Evolutionary conservation across 2,113 vertebrate species (phyloP).

Genomic region (Hippocampus mohnikei): DNA sequence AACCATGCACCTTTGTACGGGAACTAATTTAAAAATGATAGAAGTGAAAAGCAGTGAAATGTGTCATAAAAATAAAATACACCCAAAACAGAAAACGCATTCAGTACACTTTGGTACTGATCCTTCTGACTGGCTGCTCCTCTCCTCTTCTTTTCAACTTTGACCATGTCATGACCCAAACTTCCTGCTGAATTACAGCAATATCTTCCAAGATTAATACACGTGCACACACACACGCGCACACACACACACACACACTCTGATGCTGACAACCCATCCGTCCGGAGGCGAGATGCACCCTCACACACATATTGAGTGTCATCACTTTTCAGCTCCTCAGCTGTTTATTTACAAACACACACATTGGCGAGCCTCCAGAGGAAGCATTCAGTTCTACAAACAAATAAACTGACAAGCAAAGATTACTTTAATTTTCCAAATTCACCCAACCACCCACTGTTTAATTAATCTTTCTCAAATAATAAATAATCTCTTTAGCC

Average conservation of each 20-base stretch:
- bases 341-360: not conserved
- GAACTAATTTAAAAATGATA: too few species aligned
- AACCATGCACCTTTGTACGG: too few species aligned
- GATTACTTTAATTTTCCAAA: conserved; percentile 5
- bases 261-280: too few species aligned
- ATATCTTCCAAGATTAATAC: conserved; percentile 44
- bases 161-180: conserved; percentile 19
- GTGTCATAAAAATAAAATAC: too few species aligned
- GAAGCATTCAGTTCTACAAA: conserved; percentile 29
- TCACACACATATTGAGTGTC: not conserved
- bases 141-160: not conserved
- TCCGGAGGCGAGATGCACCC: not conserved
- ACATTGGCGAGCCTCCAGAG: conserved; percentile 16
- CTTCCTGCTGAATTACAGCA: conserved; percentile 41
- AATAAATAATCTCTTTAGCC: conserved; percentile 32
- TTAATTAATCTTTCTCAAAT: conserved; percentile 28
- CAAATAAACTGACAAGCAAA: conserved; percentile 15
- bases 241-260: not conserved
- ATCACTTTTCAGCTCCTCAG: not conserved
- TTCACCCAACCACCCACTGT: conserved; percentile 29
- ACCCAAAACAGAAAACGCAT: too few species aligned
- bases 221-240: not conserved
- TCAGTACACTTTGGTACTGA: too few species aligned
- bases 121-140: too few species aligned
- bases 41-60: too few species aligned